Evolutionary conservation across 2,888 invertebrate species (phyloP).

Genomic region (Coelinius sp.): DNA sequence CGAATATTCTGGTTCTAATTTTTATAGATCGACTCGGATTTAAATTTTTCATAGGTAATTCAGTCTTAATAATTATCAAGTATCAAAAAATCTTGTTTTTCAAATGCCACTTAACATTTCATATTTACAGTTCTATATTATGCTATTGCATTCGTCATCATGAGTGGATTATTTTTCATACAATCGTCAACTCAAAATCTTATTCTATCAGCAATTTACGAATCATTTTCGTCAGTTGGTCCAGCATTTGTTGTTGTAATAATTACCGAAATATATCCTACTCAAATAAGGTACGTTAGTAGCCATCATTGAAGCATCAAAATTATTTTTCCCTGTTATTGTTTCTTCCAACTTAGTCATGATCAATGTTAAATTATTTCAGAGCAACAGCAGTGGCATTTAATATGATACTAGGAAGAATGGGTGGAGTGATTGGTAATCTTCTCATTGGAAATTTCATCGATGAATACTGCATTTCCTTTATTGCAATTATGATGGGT

Average conservation of each 20-base stretch:
- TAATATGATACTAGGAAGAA: constrained; percentile 79
- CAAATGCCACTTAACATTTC: no score
- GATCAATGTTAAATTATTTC: no score
- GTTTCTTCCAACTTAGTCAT: no score
- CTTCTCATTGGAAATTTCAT: constrained; percentile 84
- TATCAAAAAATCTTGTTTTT: neutral
- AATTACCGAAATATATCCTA: constrained; percentile 85
- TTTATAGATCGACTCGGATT: constrained; percentile 83
- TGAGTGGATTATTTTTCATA: constrained; percentile 82
- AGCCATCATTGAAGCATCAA: neutral
- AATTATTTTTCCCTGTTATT: neutral
- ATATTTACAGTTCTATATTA: no score
- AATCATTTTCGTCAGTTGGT: constrained; percentile 83
- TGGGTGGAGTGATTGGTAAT: constrained; percentile 82
- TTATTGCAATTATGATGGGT: constrained; percentile 76
- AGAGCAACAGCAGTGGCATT: constrained; percentile 55
- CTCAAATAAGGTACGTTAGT: constrained; percentile 79
- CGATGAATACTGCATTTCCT: constrained; percentile 82
- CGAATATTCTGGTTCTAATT: constrained; percentile 81
- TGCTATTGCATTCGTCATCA: constrained; percentile 82
- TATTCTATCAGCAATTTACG: constrained; percentile 83
- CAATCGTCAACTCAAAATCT: constrained; percentile 80
- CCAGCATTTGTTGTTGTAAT: constrained; percentile 85
- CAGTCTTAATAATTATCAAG: neutral
- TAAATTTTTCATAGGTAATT: constrained; percentile 82